These are phyloP conservation scores for Cranoglanis bouderius DNA, from an alignment of 2,113 vertebrate genomes.

Conservation along the genomic window DNA sequence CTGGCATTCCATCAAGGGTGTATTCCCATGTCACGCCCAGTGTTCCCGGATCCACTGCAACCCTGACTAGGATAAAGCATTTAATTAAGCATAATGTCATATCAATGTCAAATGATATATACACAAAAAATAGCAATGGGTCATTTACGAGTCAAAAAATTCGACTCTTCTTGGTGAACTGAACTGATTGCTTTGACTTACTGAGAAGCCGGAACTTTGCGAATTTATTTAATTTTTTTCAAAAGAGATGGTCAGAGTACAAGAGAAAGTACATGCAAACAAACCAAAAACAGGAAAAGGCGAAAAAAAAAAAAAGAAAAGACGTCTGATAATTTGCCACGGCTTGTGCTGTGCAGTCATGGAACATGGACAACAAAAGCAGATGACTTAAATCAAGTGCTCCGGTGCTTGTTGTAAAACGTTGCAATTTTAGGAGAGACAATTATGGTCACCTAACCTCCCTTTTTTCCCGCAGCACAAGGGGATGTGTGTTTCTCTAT, in stretches of 20 bases:
- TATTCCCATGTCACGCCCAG: neutral
- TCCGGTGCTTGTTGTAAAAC: conserved; percentile 35
- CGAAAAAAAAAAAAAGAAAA: neutral
- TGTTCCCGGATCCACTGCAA: neutral
- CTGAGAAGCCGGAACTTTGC: neutral
- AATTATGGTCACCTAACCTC: conserved; percentile 44
- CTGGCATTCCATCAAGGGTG: neutral
- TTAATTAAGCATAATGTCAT: neutral
- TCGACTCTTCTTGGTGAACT: neutral
- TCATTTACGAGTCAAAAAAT: neutral
- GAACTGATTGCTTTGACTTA: neutral
- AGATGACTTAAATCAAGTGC: conserved; percentile 38
- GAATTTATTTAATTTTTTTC: neutral
- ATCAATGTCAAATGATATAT: neutral
- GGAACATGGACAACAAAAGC: conserved; percentile 32
- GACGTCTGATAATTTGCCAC: conserved; percentile 1
- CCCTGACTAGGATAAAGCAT: neutral
- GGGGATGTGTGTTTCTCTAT: conserved; percentile 58
- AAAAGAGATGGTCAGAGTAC: neutral
- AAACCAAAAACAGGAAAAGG: conserved; percentile 1
- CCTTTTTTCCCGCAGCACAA: conserved; percentile 33
- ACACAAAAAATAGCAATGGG: neutral
- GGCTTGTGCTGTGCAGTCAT: conserved; percentile 25
- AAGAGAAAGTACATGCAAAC: neutral
- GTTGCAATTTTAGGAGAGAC: conserved; percentile 39